Conservation (phyloP, 2,888 invertebrate genomes). For the Brachyptera risi region DNA sequence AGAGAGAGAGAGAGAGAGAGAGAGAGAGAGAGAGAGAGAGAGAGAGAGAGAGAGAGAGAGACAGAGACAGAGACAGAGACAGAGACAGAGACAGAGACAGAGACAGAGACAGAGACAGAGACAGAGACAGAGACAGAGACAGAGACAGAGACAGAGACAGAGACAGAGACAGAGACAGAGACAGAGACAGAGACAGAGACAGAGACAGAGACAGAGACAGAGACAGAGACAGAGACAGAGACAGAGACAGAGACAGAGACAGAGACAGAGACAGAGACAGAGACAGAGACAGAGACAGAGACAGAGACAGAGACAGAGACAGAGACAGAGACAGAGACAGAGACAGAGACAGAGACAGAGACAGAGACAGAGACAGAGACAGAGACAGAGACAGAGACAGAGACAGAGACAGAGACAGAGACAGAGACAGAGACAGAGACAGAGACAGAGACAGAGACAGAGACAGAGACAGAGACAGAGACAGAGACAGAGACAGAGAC, state of each 20-base stretch:
- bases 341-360: not conserved
- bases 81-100: not conserved
- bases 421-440: too few species aligned
- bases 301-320: conserved; percentile 1
- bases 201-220: not conserved
- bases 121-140: conserved; percentile 2
- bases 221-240: not conserved
- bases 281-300: not conserved
- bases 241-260: conserved; percentile 1
- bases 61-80: not conserved
- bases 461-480: too few species aligned
- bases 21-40: not conserved
- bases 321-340: conserved; percentile 2
- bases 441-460: too few species aligned
- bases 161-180: not conserved
- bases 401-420: not conserved
- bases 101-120: not conserved
- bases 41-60: not conserved
- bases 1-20: not conserved
- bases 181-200: not conserved
- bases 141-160: not conserved
- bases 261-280: conserved; percentile 2
- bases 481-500: too few species aligned
- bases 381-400: conserved; percentile 2
- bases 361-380: conserved; percentile 1